A percentile compares a stretch with the other conserved stretches of the same genome.
These are phyloP conservation scores for Buathra laborator DNA, from an alignment of 2,888 invertebrate genomes.

Conservation along the genomic window DNA sequence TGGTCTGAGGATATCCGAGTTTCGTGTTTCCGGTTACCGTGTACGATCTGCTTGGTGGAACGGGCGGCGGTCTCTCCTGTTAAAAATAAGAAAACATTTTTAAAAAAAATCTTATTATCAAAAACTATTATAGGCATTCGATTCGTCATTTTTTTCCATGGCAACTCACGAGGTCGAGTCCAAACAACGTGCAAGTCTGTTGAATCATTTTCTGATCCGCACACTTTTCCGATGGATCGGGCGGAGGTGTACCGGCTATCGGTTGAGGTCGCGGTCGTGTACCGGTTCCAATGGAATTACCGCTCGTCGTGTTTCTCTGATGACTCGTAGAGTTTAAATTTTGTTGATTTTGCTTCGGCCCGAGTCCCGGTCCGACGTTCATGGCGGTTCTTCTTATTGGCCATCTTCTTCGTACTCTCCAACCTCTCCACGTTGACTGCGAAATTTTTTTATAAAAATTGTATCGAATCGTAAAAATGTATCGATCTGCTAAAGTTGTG, in stretches of 20 bases:
- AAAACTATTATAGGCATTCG: constrained; percentile 4
- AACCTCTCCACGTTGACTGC: constrained; percentile 93
- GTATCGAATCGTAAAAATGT: not conserved
- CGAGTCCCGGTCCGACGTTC: constrained; percentile 77
- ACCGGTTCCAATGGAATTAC: constrained; percentile 82
- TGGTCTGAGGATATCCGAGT: constrained; percentile 96
- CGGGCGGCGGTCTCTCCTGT: constrained; percentile 95
- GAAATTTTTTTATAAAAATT: not conserved
- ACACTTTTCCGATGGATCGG: constrained; percentile 94
- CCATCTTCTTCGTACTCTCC: constrained; percentile 90
- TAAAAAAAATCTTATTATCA: not conserved
- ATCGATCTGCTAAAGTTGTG: not conserved
- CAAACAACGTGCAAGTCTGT: constrained; percentile 95
- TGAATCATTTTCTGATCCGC: constrained; percentile 94
- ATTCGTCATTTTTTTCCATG: not conserved
- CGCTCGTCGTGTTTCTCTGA: constrained; percentile 82
- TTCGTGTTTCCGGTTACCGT: constrained; percentile 96
- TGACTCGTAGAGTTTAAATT: constrained; percentile 75
- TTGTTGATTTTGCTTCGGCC: constrained; percentile 79
- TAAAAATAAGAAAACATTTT: constrained; percentile 67
- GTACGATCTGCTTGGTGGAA: constrained; percentile 96
- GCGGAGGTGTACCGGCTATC: constrained; percentile 95
- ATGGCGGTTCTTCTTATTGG: constrained; percentile 86
- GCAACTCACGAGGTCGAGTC: constrained; percentile 92
- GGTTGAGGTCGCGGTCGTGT: constrained; percentile 95